Evolutionary conservation across 2,888 invertebrate species (phyloP).

Genomic region (Schizaphis graminum): DNA sequence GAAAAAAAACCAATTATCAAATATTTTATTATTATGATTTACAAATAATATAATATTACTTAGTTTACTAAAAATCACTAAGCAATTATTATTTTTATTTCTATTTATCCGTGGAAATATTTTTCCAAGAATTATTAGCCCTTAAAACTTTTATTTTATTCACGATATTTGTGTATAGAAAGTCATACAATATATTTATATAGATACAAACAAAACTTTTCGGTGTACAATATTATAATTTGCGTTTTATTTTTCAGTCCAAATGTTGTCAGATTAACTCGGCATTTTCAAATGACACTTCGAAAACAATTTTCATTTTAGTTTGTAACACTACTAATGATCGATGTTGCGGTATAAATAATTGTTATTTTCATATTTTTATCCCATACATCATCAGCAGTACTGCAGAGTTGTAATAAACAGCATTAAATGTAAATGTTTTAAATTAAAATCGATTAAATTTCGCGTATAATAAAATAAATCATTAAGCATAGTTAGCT

Average conservation of each 20-base stretch:
- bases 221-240: neutral
- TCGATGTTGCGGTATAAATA: conserved; percentile 9
- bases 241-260: neutral
- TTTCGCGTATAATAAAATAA: neutral
- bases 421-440: neutral
- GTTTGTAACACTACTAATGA: conserved; percentile 2
- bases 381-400: neutral
- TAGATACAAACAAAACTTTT: neutral
- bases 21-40: neutral
- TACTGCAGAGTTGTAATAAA: neutral
- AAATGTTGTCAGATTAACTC: conserved; percentile 30
- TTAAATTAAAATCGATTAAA: neutral
- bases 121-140: neutral
- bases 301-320: conserved; percentile 25
- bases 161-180: neutral
- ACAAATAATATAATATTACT: neutral
- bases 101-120: neutral
- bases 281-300: neutral
- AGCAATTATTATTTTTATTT: neutral
- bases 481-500: neutral
- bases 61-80: neutral
- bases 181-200: neutral
- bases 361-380: neutral
- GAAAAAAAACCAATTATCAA: neutral
- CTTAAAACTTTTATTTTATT: conserved; percentile 1